Evolutionary conservation across 1,140 invertebrate genomes (phyloP), one percentile per base, ranked within the genome.

Genomic region (Drosophila ananassae): DNA sequence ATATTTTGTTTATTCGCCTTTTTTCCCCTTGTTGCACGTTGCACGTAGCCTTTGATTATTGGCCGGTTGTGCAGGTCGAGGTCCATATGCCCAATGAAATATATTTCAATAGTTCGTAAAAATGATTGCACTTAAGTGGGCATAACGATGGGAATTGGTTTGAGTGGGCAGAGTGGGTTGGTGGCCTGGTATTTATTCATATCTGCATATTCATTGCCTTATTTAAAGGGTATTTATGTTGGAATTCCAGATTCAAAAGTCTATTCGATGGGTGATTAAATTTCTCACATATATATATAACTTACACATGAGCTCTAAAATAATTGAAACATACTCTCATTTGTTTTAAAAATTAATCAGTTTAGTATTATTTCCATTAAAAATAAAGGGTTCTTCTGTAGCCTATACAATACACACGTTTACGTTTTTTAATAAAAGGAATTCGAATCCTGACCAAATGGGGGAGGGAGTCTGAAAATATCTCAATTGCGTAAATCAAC

Each of bases 401-500:
- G 32, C 8, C 32, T 32, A 8, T 10, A 32, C 10, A 32, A 9
- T 32, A 9, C 32, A 32, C 5, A 28, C 6, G 2, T 17, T 17
- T 17, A 28, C 24, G n/a, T 37, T 37, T 17, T 41, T 46, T 9
- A 9, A 9, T 21, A 28, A 25, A 17, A 17, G 17, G 17, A 56
- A 39, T 68, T 56, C 24, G 41, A 54, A 28, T 73, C 30, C 39
- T 32, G 10, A 37, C 3, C 10, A 10, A 4, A 3, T n/a, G 0
- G 0, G 17, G 51, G 9, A 25, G 8, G 52, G 21, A 50, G 61
- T 50, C 57, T 47, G 69, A 30, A 67, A 66, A 74, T 79, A 66
- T 84, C 74, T 72, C 57, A 84, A 84, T 84, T 84, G 66, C 66
- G 50, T 76, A 76, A 76, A 83, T 83, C 80, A 84, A 83, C 64